A percentile compares a stretch with the other conserved stretches of the same genome.
phyloP scores from a whole-genome alignment of 2,888 invertebrate species.

The Rhamnusium bicolor region DNA sequence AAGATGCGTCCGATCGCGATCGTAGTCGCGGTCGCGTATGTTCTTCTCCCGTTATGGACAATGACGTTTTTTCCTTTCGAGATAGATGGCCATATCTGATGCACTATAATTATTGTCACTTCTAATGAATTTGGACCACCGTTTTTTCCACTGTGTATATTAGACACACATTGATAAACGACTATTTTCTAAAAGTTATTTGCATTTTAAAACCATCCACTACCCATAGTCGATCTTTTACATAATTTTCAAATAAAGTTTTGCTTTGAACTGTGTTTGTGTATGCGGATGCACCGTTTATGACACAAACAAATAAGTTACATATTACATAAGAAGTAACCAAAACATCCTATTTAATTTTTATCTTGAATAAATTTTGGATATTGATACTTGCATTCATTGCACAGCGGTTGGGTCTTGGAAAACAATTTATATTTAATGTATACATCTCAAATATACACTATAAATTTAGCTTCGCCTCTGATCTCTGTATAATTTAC shows the following conservation, averaged over 20 bases:
- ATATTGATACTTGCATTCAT: background rate
- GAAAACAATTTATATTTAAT: conserved; percentile 13
- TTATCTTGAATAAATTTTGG: conserved; percentile 3
- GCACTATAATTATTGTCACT: too few relatives aligned
- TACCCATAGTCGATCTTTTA: background rate
- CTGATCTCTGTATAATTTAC: conserved; percentile 9
- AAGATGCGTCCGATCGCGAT: too few relatives aligned
- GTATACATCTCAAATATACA: conserved; percentile 6
- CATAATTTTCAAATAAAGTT: background rate
- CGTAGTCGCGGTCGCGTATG: too few relatives aligned
- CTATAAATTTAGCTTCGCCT: conserved; percentile 4
- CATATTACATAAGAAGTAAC: conserved; percentile 9
- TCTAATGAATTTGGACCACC: background rate
- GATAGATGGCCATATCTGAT: too few relatives aligned
- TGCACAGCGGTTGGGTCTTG: background rate
- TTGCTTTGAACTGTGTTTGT: background rate
- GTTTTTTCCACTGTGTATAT: background rate
- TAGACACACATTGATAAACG: background rate
- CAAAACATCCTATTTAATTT: background rate
- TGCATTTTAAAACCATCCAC: background rate
- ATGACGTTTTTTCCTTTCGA: too few relatives aligned
- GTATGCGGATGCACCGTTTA: background rate
- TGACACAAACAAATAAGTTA: background rate
- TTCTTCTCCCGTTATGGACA: too few relatives aligned
- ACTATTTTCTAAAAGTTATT: background rate